Evolutionary conservation across 64 coral and sea anemone species (phyloP).

Genomic region (Exaiptasia diaphana): DNA sequence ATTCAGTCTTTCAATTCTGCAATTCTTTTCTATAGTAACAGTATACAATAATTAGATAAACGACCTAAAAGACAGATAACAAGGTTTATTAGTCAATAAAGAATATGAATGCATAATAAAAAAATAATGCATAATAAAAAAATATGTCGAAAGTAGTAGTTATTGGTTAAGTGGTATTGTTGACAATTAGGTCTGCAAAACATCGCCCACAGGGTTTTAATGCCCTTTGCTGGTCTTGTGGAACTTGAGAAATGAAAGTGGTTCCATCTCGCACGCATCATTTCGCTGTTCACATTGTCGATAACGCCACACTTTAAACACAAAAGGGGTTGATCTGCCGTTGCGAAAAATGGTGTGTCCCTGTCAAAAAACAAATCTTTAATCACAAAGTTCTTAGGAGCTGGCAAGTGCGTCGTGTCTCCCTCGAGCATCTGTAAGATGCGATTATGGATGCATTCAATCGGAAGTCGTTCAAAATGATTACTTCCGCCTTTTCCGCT

Average conservation of each 20-base stretch:
- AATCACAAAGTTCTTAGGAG: slow-evolving; percentile 15
- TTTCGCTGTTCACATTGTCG: background rate
- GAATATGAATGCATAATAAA: no score
- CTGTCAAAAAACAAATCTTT: background rate
- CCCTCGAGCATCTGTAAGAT: slow-evolving; percentile 32
- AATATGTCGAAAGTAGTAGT: no score
- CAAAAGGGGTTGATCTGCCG: background rate
- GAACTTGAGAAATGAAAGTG: background rate
- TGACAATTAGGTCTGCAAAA: no score
- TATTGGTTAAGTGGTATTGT: no score
- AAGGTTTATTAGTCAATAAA: no score
- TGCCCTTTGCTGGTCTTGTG: no score
- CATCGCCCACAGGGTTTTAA: no score
- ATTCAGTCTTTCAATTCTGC: no score
- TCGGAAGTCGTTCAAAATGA: slow-evolving; percentile 43
- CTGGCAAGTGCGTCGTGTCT: slow-evolving; percentile 25
- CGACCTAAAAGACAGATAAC: no score
- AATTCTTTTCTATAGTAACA: no score
- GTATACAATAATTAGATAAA: no score
- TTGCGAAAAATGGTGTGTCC: background rate
- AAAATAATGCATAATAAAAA: no score
- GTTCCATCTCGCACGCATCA: background rate
- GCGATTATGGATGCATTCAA: slow-evolving; percentile 12
- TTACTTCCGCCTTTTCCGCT: slow-evolving; percentile 37
- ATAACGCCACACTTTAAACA: background rate